Conservation (phyloP, 2,113 vertebrate genomes). For the Bostrychus sinensis region DNA sequence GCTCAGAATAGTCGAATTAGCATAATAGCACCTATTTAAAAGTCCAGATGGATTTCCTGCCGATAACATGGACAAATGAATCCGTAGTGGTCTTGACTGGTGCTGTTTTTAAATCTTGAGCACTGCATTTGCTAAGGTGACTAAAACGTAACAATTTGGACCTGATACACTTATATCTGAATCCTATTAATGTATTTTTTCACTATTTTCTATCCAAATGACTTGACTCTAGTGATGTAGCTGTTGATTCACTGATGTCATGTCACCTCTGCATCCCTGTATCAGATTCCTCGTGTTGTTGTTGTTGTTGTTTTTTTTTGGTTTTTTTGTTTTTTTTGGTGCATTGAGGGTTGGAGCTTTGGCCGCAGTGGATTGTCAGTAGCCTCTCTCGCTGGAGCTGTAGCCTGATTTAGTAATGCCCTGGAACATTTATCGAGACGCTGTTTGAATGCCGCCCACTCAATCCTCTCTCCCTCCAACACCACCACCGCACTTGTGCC, state of each 20-base stretch:
- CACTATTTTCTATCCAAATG: slow-evolving; percentile 1
- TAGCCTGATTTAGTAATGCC: slow-evolving; percentile 75
- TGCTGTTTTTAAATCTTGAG: no score
- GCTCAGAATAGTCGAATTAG: no score
- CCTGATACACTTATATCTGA: no score
- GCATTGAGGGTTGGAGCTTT: slow-evolving; percentile 46
- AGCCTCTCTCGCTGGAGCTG: slow-evolving; percentile 56
- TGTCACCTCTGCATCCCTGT: background rate
- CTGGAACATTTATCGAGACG: slow-evolving; percentile 77
- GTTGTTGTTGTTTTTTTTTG: slow-evolving; percentile 5
- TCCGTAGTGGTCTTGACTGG: no score
- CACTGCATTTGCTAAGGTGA: no score
- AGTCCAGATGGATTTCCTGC: no score
- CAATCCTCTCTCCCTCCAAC: slow-evolving; percentile 77
- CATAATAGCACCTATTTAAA: no score
- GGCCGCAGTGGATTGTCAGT: slow-evolving; percentile 60
- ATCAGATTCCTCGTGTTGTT: no score
- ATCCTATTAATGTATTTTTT: no score
- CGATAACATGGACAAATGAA: no score
- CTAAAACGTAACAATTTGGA: no score
- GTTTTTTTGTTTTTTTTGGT: slow-evolving; percentile 23
- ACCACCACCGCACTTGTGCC: slow-evolving; percentile 63
- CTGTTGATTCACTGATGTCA: slow-evolving; percentile 14
- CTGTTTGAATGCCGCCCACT: slow-evolving; percentile 81
- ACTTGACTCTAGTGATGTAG: background rate